A percentile compares a stretch with the other conserved stretches of the same genome.
phyloP scores from a whole-genome alignment of 2,888 invertebrate species.

The Gibbula magus region DNA sequence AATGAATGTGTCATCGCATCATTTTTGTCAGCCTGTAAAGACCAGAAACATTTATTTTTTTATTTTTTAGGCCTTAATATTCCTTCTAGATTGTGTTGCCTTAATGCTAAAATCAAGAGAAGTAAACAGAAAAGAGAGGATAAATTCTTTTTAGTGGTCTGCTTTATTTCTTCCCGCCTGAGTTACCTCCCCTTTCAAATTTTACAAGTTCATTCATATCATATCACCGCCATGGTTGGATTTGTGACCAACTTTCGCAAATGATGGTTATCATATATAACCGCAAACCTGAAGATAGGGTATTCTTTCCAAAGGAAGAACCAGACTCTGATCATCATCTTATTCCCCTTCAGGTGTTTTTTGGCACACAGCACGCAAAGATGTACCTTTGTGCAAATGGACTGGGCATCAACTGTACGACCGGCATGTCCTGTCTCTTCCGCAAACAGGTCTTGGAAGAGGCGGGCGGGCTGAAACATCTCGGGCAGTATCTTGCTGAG shows the following conservation, averaged over 20 bases:
- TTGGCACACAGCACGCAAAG: conserved; percentile 97
- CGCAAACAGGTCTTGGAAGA: conserved; percentile 92
- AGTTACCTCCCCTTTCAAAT: too few relatives aligned
- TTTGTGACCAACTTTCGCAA: not conserved
- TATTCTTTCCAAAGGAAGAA: not conserved
- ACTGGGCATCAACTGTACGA: conserved; percentile 95
- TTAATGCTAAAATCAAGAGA: not conserved
- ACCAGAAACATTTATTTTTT: too few relatives aligned
- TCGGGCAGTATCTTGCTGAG: conserved; percentile 96
- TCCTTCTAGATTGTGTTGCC: not conserved
- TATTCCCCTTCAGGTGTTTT: conserved; percentile 82
- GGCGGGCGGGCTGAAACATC: conserved; percentile 89
- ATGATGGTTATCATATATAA: too few relatives aligned
- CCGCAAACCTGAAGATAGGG: too few relatives aligned
- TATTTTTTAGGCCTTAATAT: too few relatives aligned
- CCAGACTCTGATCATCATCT: conserved; percentile 33
- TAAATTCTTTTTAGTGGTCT: too few relatives aligned
- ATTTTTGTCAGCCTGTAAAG: not conserved
- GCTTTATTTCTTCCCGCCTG: too few relatives aligned
- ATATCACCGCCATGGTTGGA: too few relatives aligned
- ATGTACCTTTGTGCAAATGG: conserved; percentile 95
- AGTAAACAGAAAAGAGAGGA: too few relatives aligned
- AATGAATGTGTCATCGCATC: not conserved
- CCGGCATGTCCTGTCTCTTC: conserved; percentile 97
- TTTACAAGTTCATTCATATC: too few relatives aligned